phyloP scores from a whole-genome alignment of 1,140 invertebrate species.

The Stegodyphus mimosarum region DNA sequence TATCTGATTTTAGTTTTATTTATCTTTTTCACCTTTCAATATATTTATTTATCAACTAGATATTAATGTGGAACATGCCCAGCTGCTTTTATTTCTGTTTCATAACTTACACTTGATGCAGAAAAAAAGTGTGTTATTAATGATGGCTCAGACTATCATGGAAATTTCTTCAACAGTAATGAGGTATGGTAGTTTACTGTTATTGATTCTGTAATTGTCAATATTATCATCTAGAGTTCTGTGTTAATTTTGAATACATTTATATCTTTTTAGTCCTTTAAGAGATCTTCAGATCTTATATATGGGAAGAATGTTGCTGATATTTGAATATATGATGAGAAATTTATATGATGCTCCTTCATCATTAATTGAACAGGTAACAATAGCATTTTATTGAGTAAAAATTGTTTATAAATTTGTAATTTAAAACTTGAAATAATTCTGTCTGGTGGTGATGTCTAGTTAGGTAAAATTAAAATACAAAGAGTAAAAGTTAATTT shows the following conservation, averaged over 20 bases:
- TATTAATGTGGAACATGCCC: conserved; percentile 95
- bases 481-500: too few relatives aligned
- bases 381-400: too few relatives aligned
- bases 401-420: too few relatives aligned
- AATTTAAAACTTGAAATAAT: too few relatives aligned
- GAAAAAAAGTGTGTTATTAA: conserved; percentile 91
- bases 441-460: too few relatives aligned
- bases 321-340: conserved; percentile 96
- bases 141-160: conserved; percentile 68
- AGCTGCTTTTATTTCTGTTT: conserved; percentile 91
- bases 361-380: conserved; percentile 71
- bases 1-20: neutral
- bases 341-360: conserved; percentile 85
- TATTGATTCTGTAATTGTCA: neutral
- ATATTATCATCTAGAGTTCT: neutral
- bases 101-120: conserved; percentile 95
- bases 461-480: too few relatives aligned
- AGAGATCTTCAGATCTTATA: conserved; percentile 71
- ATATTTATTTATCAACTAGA: conserved; percentile 71
- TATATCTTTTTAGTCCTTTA: conserved; percentile 71
- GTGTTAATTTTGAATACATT: neutral
- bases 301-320: conserved; percentile 83
- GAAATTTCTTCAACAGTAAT: conserved; percentile 61
- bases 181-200: conserved; percentile 45
- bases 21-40: neutral